These are phyloP conservation scores for Macrostomum lignano DNA, from an alignment of 1,140 invertebrate species.

Conservation along the genomic window DNA sequence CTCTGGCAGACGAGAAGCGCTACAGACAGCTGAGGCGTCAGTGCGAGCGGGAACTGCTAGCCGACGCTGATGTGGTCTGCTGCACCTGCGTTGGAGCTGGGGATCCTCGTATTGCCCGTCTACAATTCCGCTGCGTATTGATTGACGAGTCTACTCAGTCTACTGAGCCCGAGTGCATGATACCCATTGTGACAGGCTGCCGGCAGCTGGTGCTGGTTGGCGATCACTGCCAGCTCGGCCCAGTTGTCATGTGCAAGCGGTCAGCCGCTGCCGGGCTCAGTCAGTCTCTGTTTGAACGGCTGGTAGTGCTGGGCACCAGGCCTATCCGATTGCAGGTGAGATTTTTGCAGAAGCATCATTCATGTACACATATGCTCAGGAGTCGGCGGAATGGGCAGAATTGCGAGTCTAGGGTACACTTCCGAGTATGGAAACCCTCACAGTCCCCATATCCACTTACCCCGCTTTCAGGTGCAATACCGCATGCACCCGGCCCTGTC, in stretches of 20 bases:
- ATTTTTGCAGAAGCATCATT: too few relatives aligned
- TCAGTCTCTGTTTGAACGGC: constrained; percentile 78
- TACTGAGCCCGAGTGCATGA: constrained; percentile 92
- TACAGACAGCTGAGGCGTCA: constrained; percentile 65
- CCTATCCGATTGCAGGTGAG: constrained; percentile 76
- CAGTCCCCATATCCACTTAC: constrained; percentile 23
- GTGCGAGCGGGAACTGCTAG: constrained; percentile 58
- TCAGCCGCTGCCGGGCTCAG: constrained; percentile 78
- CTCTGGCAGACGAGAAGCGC: constrained; percentile 57
- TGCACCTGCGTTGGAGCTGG: constrained; percentile 95
- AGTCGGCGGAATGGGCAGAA: too few relatives aligned
- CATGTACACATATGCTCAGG: constrained; percentile 9
- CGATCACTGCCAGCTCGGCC: constrained; percentile 90
- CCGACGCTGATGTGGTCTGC: constrained; percentile 74
- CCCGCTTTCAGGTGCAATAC: constrained; percentile 96
- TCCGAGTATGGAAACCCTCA: too few relatives aligned
- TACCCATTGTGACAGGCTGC: constrained; percentile 84
- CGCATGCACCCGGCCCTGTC: constrained; percentile 82
- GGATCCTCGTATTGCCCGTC: constrained; percentile 55
- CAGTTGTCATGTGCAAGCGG: constrained; percentile 97
- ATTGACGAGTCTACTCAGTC: constrained; percentile 86
- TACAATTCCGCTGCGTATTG: constrained; percentile 82
- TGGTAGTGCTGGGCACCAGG: constrained; percentile 76
- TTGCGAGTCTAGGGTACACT: too few relatives aligned
- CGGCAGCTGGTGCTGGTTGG: constrained; percentile 79